Conservation (phyloP, 2,113 vertebrate genomes). For the Trogon surrucura region DNA sequence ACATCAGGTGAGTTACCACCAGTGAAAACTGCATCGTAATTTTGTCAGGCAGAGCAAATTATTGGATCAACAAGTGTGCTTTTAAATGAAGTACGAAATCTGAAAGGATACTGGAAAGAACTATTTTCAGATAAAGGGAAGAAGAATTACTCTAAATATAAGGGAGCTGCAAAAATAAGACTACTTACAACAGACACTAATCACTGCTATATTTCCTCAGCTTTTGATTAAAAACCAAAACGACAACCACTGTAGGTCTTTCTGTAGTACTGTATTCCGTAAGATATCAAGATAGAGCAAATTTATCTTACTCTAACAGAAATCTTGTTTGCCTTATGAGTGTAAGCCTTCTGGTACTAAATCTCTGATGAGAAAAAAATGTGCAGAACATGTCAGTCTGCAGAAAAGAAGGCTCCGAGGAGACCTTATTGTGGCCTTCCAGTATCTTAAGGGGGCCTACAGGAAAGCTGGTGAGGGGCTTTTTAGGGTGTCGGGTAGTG, state of each 20-base stretch:
- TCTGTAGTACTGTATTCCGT: background rate
- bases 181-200: background rate
- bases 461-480: no score
- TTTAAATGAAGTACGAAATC: background rate
- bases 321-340: constrained; percentile 14
- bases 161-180: background rate
- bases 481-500: no score
- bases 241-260: background rate
- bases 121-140: no score
- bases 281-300: background rate
- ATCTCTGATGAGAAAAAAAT: background rate
- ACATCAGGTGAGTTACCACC: background rate
- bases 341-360: constrained; percentile 1
- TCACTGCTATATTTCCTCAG: background rate
- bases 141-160: no score
- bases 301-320: background rate
- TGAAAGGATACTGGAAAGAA: background rate
- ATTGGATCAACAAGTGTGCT: background rate
- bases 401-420: background rate
- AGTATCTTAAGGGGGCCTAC: no score
- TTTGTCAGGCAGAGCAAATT: background rate
- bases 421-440: no score
- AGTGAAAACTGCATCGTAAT: background rate
- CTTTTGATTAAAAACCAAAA: background rate
- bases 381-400: background rate